A percentile compares a stretch with the other conserved stretches of the same genome.
These are phyloP conservation scores for Sakesphorus luctuosus DNA, from an alignment of 2,113 vertebrate species.

Conservation along the genomic window DNA sequence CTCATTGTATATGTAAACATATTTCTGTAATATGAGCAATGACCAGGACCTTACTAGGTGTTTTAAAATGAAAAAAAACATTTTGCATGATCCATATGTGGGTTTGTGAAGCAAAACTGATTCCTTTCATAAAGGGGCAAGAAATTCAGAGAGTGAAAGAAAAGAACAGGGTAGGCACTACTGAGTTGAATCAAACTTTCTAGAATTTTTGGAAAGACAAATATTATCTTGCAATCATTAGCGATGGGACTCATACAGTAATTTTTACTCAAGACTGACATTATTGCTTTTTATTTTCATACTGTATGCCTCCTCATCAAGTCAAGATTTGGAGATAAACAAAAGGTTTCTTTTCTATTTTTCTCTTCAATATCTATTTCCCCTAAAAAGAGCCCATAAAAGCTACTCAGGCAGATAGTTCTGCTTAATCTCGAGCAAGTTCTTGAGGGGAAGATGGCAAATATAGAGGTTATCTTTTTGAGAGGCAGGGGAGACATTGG, in stretches of 20 bases:
- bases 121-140: not conserved
- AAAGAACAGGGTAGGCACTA: not conserved
- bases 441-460: not conserved
- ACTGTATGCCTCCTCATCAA: not conserved
- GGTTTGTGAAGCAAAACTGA: not conserved
- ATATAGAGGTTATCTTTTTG: not conserved
- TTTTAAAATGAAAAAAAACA: not conserved
- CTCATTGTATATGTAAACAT: not conserved
- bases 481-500: not conserved
- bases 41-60: not conserved
- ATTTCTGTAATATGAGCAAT: not conserved
- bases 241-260: not conserved
- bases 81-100: not conserved
- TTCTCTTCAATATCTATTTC: not conserved
- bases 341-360: not conserved
- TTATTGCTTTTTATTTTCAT: not conserved
- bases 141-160: not conserved
- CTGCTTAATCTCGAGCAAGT: not conserved
- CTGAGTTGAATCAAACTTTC: not conserved
- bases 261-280: not conserved
- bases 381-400: not conserved
- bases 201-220: not conserved
- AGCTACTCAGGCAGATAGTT: not conserved
- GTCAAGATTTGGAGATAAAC: not conserved
- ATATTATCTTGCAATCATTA: not conserved